Evolutionary conservation across 2,113 vertebrate genomes (phyloP), one percentile per base, ranked within the genome.

Genomic region (Illadopsis cleaveri): DNA sequence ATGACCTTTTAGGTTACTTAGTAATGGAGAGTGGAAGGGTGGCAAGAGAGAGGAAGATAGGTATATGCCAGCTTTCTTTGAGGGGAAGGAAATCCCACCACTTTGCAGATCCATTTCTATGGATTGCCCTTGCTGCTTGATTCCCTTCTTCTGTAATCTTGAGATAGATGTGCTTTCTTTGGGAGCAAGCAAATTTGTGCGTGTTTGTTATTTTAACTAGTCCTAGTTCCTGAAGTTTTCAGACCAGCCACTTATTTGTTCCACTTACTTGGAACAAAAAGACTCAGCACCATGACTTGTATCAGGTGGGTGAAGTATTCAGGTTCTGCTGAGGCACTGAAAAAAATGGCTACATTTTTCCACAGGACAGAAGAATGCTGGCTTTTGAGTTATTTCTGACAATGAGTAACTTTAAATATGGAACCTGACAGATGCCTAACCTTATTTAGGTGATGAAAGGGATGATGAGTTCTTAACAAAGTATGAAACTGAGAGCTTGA

Each of bases 351-450:
- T 82, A 7, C 62, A 15, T 91, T 76, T 95, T 91, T 91, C 22
- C 28, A 35, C 57, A 80, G 27, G 50, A 64, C 23, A 64, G 37
- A 77, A 93, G 69, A 86, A 61, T 79, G n/a, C 65, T 82, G 35
- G 12, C 72, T 90, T 83, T 91, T 56, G 65, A 84, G 77, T 86
- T 89, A 70, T 78, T 91, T 92, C 86, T 92, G 91, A 76, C 82
- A 83, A 44, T 77, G 23, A 30, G 20, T 77, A 73, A 68, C 62
- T 82, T 94, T 56, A 88, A 88, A 65, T 71, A 81, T 71, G 77
- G 83, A 92, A 78, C 83, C 60, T 94, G 64, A 57, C 69, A 90
- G 72, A 71, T 91, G 50, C 71, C 38, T 90, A 73, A 86, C 69
- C 31, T 92, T 81, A 75, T 72, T 89, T 82, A 85, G 61, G 73